Percentiles rank a stretch among this genome's conserved stretches.
phyloP scores from a whole-genome alignment of 2,888 invertebrate species.

The Apotomis turbidana region DNA sequence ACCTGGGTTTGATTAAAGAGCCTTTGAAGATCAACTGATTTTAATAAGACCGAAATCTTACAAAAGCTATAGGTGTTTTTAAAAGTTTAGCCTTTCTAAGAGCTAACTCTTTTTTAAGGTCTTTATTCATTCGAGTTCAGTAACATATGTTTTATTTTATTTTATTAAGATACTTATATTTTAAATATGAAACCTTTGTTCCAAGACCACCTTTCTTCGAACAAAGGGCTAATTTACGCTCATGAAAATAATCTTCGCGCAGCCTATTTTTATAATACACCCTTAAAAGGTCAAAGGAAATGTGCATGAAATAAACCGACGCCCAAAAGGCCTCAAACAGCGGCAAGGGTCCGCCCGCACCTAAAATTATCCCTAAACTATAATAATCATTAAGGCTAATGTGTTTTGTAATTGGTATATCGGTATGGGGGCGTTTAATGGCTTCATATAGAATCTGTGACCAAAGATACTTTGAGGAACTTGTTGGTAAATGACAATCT shows the following conservation, averaged over 20 bases:
- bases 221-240: background rate
- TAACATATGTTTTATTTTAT: no score
- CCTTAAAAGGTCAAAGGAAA: conserved; percentile 38
- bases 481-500: no score
- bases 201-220: background rate
- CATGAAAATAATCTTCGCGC: conserved; percentile 19
- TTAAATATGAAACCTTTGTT: background rate
- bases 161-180: no score
- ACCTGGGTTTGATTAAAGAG: no score
- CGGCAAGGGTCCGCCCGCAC: conserved; percentile 26
- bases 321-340: conserved; percentile 24
- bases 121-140: no score
- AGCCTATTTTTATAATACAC: conserved; percentile 34
- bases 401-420: conserved; percentile 36
- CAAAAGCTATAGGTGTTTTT: no score
- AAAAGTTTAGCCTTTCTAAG: no score
- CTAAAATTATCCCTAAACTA: conserved; percentile 40
- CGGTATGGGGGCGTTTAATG: conserved; percentile 11
- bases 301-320: conserved; percentile 26
- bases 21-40: no score
- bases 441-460: conserved; percentile 9
- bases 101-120: no score
- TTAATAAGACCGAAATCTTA: no score
- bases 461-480: background rate
- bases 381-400: conserved; percentile 40